Evolutionary conservation across 1,140 invertebrate species (phyloP).

Genomic region (Stegodyphus mimosarum): DNA sequence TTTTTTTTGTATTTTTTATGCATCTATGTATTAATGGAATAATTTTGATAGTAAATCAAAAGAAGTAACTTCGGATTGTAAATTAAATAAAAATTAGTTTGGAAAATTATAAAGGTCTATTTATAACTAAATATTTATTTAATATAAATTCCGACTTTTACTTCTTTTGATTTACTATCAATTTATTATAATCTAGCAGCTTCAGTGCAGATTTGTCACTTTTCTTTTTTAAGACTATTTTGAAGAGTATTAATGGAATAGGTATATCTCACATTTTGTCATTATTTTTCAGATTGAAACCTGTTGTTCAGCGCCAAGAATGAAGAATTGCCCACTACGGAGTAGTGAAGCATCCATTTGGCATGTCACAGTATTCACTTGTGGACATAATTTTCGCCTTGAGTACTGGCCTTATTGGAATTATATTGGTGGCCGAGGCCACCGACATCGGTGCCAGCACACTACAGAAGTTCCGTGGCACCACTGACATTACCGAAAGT

Average conservation of each 20-base stretch:
- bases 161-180: too few relatives aligned
- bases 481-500: not conserved
- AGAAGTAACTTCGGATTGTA: too few relatives aligned
- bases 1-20: too few relatives aligned
- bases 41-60: too few relatives aligned
- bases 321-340: conserved; percentile 46
- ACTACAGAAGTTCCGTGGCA: conserved; percentile 32
- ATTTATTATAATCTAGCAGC: too few relatives aligned
- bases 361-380: conserved; percentile 36
- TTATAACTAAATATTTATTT: too few relatives aligned
- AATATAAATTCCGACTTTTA: too few relatives aligned
- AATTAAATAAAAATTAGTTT: too few relatives aligned
- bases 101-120: too few relatives aligned
- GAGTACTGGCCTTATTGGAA: conserved; percentile 54
- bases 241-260: not conserved
- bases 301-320: conserved; percentile 32
- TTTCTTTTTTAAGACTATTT: too few relatives aligned
- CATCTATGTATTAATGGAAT: not conserved
- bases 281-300: conserved; percentile 22
- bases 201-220: too few relatives aligned
- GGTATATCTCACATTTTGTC: not conserved
- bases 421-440: conserved; percentile 50
- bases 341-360: conserved; percentile 42
- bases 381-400: conserved; percentile 36
- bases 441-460: conserved; percentile 37